These are phyloP conservation scores for Bufotes viridis DNA, from an alignment of 2,797 vertebrate genomes.

Conservation along the genomic window DNA sequence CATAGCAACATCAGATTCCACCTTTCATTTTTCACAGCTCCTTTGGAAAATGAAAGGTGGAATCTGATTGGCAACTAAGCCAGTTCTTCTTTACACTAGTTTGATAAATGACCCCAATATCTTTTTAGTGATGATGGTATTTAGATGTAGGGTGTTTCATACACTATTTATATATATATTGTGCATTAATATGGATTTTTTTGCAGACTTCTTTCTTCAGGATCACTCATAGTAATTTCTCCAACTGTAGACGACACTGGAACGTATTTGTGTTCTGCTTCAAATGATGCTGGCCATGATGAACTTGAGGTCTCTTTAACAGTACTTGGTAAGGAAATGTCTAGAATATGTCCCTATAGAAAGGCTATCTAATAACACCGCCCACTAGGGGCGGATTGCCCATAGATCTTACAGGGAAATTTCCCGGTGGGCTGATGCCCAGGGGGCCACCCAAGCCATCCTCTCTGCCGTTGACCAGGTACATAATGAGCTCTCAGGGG, in stretches of 20 bases:
- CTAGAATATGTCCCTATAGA: not conserved
- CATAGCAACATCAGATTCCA: no score
- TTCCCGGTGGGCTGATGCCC: no score
- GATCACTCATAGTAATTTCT: constrained; percentile 91
- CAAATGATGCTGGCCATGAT: constrained; percentile 88
- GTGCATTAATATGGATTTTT: constrained; percentile 11
- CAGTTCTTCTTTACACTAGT: no score
- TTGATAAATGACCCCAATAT: no score
- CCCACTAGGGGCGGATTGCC: no score
- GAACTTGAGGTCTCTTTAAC: constrained; percentile 81
- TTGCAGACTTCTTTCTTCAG: constrained; percentile 89
- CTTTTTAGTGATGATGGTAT: not conserved
- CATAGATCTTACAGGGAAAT: no score
- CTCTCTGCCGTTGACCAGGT: no score
- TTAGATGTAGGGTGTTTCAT: not conserved
- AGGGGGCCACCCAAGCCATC: no score
- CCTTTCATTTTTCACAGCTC: no score
- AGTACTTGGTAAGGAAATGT: constrained; percentile 83
- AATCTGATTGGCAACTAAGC: not conserved
- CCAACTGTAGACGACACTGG: constrained; percentile 92
- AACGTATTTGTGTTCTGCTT: constrained; percentile 85
- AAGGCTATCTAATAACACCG: no score
- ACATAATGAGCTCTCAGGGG: no score
- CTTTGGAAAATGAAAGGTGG: not conserved
- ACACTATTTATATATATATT: not conserved